Evolutionary conservation across 2,888 invertebrate genomes (phyloP).

Genomic region (Platerodrilus igneus): DNA sequence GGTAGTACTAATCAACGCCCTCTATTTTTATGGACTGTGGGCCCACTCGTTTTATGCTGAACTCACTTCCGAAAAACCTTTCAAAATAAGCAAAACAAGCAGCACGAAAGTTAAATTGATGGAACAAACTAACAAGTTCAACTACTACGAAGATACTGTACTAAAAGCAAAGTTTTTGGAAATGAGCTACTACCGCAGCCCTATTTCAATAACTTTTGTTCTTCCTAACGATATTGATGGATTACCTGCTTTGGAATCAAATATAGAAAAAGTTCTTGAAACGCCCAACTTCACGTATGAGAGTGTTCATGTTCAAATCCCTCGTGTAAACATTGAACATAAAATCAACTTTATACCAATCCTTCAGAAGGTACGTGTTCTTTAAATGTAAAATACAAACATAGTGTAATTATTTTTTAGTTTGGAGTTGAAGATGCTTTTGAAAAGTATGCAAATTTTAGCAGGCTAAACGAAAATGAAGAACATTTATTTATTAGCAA

Average conservation of each 20-base stretch:
- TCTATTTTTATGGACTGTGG: conserved; percentile 42
- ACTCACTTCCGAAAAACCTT: conserved; percentile 29
- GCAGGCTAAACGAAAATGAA: conserved; percentile 32
- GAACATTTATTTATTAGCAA: conserved; percentile 33
- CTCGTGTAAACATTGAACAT: conserved; percentile 10
- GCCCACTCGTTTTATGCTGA: conserved; percentile 22
- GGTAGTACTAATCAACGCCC: conserved; percentile 39
- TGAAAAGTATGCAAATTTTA: conserved; percentile 29
- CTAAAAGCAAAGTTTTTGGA: conserved; percentile 37
- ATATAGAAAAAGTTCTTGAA: conserved; percentile 16
- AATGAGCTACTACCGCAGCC: no score
- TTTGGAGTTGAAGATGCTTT: conserved; percentile 26
- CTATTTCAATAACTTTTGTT: conserved; percentile 26
- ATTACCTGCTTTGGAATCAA: conserved; percentile 19
- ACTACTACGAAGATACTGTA: conserved; percentile 34
- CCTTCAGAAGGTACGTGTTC: conserved; percentile 8
- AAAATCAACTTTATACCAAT: conserved; percentile 10
- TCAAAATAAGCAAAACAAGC: conserved; percentile 28
- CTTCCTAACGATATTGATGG: conserved; percentile 27
- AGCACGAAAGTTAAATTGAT: conserved; percentile 36
- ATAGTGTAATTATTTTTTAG: no score
- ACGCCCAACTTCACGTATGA: conserved; percentile 7
- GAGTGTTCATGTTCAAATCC: background rate
- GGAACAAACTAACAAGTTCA: conserved; percentile 29
- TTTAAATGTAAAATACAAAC: no score